Evolutionary conservation across 2,888 invertebrate species (phyloP).

Genomic region (Campopleginae sp.): DNA sequence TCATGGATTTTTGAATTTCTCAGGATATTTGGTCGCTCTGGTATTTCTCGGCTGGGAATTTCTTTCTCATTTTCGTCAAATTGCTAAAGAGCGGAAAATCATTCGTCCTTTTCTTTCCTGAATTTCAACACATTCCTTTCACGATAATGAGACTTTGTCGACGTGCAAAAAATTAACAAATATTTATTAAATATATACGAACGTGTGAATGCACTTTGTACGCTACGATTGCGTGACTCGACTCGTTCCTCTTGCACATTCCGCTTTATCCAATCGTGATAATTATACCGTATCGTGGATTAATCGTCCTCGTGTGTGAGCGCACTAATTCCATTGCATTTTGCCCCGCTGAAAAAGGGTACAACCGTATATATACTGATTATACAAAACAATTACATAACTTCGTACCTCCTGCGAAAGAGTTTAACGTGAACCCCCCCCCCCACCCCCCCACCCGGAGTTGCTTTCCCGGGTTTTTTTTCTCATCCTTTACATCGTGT

Average conservation of each 20-base stretch:
- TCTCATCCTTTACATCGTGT: slow-evolving; percentile 9
- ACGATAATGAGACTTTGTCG: background rate
- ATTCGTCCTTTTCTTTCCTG: slow-evolving; percentile 85
- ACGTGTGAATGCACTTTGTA: slow-evolving; percentile 12
- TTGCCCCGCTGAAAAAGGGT: slow-evolving; percentile 36
- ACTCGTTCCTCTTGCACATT: slow-evolving; percentile 6
- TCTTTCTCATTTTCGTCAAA: slow-evolving; percentile 82
- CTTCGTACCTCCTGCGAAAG: slow-evolving; percentile 17
- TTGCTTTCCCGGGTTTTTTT: too few relatives aligned
- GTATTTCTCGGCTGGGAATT: slow-evolving; percentile 85
- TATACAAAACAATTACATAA: slow-evolving; percentile 52
- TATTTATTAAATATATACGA: background rate
- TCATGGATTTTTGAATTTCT: slow-evolving; percentile 67
- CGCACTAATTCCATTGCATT: slow-evolving; percentile 39
- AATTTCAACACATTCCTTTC: background rate
- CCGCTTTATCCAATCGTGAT: slow-evolving; percentile 27
- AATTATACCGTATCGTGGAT: slow-evolving; percentile 14
- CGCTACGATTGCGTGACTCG: slow-evolving; percentile 29
- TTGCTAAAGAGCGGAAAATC: slow-evolving; percentile 83
- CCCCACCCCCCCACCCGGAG: slow-evolving; percentile 16
- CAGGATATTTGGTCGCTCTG: slow-evolving; percentile 85
- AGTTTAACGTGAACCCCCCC: background rate
- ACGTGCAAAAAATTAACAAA: background rate
- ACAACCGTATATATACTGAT: slow-evolving; percentile 13
- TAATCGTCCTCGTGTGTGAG: slow-evolving; percentile 53